These are phyloP conservation scores for Ceyx cyanopectus DNA, from an alignment of 2,113 vertebrate species.

Conservation along the genomic window DNA sequence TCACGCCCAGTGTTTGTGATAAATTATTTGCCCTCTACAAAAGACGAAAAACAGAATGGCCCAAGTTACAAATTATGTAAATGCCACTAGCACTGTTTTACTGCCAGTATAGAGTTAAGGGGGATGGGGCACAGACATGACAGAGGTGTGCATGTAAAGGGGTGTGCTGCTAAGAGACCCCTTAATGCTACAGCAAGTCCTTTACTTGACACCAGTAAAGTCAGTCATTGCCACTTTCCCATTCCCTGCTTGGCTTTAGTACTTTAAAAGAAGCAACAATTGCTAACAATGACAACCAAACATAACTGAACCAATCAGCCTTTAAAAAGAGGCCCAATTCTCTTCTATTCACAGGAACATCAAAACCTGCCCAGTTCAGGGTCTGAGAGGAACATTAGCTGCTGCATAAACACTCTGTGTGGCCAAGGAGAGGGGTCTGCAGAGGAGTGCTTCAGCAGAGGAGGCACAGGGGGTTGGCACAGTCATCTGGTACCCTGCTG, in stretches of 20 bases:
- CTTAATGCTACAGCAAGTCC: background rate
- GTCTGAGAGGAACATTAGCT: background rate
- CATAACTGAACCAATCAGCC: background rate
- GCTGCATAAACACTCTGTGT: background rate
- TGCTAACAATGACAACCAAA: background rate
- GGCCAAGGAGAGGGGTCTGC: background rate
- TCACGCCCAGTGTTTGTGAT: background rate
- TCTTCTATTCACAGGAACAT: background rate
- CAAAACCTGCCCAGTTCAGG: background rate
- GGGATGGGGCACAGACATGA: background rate
- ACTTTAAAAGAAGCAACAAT: background rate
- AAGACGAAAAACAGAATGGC: background rate
- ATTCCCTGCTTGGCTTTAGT: background rate
- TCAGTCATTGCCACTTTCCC: background rate
- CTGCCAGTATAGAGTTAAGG: background rate
- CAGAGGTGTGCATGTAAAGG: background rate
- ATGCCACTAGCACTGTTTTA: background rate
- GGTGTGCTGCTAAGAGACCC: background rate
- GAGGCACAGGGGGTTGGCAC: background rate
- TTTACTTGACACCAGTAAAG: background rate
- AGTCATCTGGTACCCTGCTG: background rate
- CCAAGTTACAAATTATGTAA: background rate
- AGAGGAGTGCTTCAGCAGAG: rapidly evolving
- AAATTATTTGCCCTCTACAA: background rate
- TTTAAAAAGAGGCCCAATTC: background rate